Evolutionary conservation across 2,888 invertebrate species (phyloP).

Genomic region (Therioaphis trifolii): DNA sequence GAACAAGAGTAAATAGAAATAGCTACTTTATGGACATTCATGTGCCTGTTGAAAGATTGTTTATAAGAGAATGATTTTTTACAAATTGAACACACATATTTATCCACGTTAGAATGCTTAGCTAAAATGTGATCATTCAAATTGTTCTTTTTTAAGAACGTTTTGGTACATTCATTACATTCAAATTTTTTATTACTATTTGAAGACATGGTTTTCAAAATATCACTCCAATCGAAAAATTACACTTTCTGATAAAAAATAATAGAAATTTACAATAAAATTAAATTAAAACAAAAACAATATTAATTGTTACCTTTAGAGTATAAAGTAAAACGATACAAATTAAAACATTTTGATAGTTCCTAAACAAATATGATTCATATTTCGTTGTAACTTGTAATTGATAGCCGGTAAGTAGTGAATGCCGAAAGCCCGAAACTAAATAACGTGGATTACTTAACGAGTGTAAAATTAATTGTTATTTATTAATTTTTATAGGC

Average conservation of each 20-base stretch:
- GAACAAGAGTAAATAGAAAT: conserved; percentile 53
- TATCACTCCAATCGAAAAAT: background rate
- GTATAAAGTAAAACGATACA: background rate
- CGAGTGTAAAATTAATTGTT: no score
- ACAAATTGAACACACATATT: conserved; percentile 44
- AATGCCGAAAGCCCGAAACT: no score
- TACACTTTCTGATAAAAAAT: background rate
- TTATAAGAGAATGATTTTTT: conserved; percentile 49
- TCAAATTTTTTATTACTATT: conserved; percentile 19
- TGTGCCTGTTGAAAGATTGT: conserved; percentile 54
- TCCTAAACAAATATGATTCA: no score
- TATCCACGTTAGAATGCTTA: conserved; percentile 42
- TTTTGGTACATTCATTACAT: conserved; percentile 40
- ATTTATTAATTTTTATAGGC: no score
- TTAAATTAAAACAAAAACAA: background rate
- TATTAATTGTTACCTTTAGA: background rate
- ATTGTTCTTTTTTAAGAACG: conserved; percentile 45
- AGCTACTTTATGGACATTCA: conserved; percentile 52
- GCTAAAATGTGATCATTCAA: conserved; percentile 51
- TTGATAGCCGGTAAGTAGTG: no score
- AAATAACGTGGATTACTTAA: no score
- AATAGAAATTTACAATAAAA: background rate
- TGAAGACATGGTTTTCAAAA: conserved; percentile 17
- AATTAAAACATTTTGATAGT: no score
- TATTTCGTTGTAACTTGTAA: no score